phyloP scores from a whole-genome alignment of 1,140 invertebrate genomes.

The Cephus cinctus region DNA sequence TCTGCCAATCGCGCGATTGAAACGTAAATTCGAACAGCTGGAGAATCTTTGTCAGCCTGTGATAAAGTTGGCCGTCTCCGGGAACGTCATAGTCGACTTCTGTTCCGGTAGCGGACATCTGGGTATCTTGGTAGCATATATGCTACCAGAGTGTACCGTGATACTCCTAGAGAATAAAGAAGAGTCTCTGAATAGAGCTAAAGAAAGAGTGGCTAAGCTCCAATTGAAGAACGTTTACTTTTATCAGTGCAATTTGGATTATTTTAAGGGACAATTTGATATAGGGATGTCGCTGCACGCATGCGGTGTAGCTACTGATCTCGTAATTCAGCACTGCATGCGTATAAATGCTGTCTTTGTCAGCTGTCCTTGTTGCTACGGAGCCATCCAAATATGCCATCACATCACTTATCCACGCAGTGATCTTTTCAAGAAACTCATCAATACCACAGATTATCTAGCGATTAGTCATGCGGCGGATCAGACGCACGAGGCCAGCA shows the following conservation, averaged over 20 bases:
- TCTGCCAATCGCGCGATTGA: conserved; percentile 70
- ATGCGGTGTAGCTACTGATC: conserved; percentile 91
- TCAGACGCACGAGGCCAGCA: conserved; percentile 77
- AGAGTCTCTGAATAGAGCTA: conserved; percentile 76
- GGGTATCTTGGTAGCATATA: conserved; percentile 80
- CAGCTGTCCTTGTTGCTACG: conserved; percentile 94
- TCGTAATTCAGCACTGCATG: conserved; percentile 85
- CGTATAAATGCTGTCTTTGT: conserved; percentile 78
- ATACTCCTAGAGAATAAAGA: conserved; percentile 93
- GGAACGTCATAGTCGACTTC: conserved; percentile 82
- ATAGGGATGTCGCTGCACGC: conserved; percentile 86
- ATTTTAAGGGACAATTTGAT: conserved; percentile 75
- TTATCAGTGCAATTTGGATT: conserved; percentile 86
- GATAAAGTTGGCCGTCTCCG: conserved; percentile 62
- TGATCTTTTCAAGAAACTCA: conserved; percentile 52
- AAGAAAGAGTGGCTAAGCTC: conserved; percentile 67
- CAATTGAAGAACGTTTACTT: conserved; percentile 75
- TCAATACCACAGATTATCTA: conserved; percentile 68
- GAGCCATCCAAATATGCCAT: conserved; percentile 74
- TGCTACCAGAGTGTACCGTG: conserved; percentile 73
- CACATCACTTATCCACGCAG: conserved; percentile 75
- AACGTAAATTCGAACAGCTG: conserved; percentile 85
- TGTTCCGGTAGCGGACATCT: conserved; percentile 93
- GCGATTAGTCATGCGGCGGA: conserved; percentile 86
- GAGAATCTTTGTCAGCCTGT: conserved; percentile 85